Percentiles rank a stretch among this genome's conserved stretches.
phyloP scores from a whole-genome alignment of 2,113 vertebrate species.

The Azemiops feae region DNA sequence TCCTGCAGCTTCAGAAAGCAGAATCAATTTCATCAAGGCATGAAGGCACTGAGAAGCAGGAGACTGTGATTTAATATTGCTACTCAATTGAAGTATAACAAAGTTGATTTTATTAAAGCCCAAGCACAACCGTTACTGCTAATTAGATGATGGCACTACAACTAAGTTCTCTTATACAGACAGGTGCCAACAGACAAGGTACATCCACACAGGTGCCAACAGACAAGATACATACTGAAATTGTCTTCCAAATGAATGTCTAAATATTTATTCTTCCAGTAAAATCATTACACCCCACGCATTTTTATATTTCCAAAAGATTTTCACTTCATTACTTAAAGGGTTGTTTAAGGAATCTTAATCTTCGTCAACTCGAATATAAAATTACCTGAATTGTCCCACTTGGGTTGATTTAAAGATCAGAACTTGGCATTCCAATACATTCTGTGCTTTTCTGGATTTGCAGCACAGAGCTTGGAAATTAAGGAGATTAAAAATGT shows the following conservation, averaged over 20 bases:
- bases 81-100: conserved; percentile 64
- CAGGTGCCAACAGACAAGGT: conserved; percentile 30
- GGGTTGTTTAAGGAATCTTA: neutral
- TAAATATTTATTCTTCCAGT: neutral
- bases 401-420: neutral
- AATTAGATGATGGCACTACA: conserved; percentile 64
- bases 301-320: neutral
- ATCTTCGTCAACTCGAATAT: neutral
- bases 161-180: conserved; percentile 56
- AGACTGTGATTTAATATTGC: conserved; percentile 72
- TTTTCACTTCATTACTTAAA: neutral
- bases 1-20: conserved; percentile 57
- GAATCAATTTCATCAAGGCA: conserved; percentile 48
- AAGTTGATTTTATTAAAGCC: conserved; percentile 50
- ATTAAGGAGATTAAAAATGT: neutral
- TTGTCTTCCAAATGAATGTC: conserved; percentile 3
- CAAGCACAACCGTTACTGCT: conserved; percentile 60
- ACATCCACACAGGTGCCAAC: conserved; percentile 20
- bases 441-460: neutral
- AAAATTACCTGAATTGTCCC: neutral
- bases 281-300: neutral
- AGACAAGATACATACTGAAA: conserved; percentile 34
- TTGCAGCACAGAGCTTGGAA: neutral
- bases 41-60: conserved; percentile 57
- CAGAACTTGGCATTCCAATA: neutral